Evolutionary conservation across 2,888 invertebrate species (phyloP).

Genomic region (Drosophila picticornis): DNA sequence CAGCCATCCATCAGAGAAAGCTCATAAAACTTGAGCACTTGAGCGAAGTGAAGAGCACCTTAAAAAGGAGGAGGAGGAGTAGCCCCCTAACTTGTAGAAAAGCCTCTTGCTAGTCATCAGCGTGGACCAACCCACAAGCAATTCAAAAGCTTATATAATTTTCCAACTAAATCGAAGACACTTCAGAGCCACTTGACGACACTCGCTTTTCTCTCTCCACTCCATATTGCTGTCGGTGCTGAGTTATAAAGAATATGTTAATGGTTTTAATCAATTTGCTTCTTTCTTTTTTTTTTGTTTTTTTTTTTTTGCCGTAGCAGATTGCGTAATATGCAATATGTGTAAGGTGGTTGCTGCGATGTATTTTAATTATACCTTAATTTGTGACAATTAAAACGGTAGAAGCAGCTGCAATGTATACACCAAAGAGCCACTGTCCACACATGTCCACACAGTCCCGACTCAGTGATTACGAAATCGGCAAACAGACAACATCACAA

Average conservation of each 20-base stretch:
- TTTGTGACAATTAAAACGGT: constrained; percentile 76
- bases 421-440: constrained; percentile 20
- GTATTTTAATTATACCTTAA: constrained; percentile 74
- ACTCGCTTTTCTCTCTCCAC: constrained; percentile 15
- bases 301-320: constrained; percentile 37
- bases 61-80: constrained; percentile 16
- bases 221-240: constrained; percentile 38
- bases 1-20: constrained; percentile 53
- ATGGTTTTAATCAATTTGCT: constrained; percentile 76
- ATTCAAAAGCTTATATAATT: constrained; percentile 31
- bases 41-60: constrained; percentile 45
- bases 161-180: constrained; percentile 19
- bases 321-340: constrained; percentile 51
- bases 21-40: constrained; percentile 66
- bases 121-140: constrained; percentile 27
- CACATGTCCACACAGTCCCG: constrained; percentile 25
- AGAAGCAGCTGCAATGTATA: constrained; percentile 26
- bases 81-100: not conserved
- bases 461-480: constrained; percentile 62
- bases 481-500: constrained; percentile 22
- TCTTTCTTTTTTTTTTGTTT: constrained; percentile 11
- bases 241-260: constrained; percentile 79
- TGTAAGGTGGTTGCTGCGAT: constrained; percentile 14
- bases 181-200: constrained; percentile 27
- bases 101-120: constrained; percentile 3